phyloP scores from a whole-genome alignment of 2,113 vertebrate species.

The Saccopteryx bilineata region DNA sequence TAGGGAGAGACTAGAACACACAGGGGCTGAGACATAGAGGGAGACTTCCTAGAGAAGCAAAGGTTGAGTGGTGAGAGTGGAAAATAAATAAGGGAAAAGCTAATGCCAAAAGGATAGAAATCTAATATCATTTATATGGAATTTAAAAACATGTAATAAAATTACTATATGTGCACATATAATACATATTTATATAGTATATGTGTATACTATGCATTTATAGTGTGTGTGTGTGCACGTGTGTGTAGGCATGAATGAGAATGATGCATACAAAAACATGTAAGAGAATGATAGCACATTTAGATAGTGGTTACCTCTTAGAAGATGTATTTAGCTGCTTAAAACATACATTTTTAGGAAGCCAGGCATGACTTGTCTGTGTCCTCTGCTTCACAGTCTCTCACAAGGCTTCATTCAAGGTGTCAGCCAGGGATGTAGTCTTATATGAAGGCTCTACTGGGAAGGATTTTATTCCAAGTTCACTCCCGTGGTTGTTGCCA shows the following conservation, averaged over 20 bases:
- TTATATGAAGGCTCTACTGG: background rate
- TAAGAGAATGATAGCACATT: slow-evolving; percentile 20
- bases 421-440: background rate
- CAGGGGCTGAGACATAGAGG: background rate
- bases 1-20: background rate
- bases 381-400: slow-evolving; percentile 13
- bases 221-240: background rate
- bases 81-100: slow-evolving; percentile 29
- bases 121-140: background rate
- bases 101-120: background rate
- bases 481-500: background rate
- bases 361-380: background rate
- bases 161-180: background rate
- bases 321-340: slow-evolving; percentile 41
- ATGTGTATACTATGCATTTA: background rate
- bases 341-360: slow-evolving; percentile 39
- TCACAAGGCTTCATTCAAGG: background rate
- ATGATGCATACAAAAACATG: background rate
- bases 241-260: background rate
- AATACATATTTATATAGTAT: background rate
- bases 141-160: slow-evolving; percentile 25
- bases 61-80: background rate
- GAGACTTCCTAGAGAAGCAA: slow-evolving; percentile 17
- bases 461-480: slow-evolving; percentile 28
- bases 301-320: slow-evolving; percentile 36